phyloP scores from a whole-genome alignment of 2,113 vertebrate species.

The Mormyrus iriodes region DNA sequence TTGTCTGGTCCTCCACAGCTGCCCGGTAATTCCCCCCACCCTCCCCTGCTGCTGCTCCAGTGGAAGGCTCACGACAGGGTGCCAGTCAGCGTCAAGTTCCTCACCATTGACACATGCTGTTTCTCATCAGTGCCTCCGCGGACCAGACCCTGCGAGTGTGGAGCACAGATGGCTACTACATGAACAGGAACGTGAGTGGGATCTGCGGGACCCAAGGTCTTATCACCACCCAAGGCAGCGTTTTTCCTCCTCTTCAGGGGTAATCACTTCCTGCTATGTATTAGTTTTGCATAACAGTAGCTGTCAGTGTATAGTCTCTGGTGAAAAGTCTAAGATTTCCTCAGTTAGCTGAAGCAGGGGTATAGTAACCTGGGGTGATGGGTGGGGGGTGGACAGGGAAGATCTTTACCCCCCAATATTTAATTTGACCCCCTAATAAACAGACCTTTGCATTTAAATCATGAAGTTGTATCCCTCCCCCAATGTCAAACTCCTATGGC shows the following conservation, averaged over 20 bases:
- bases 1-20: constrained; percentile 16
- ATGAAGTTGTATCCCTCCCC: neutral
- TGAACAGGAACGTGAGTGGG: constrained; percentile 46
- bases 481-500: neutral
- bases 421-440: neutral
- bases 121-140: constrained; percentile 40
- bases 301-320: neutral
- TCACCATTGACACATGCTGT: constrained; percentile 31
- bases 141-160: constrained; percentile 48
- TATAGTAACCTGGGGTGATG: neutral
- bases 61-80: constrained; percentile 44
- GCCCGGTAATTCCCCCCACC: neutral
- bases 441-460: neutral
- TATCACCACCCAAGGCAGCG: constrained; percentile 35
- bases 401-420: neutral
- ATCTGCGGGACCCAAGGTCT: constrained; percentile 33
- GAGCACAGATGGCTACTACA: constrained; percentile 33
- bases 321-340: neutral
- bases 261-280: neutral
- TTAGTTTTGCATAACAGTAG: too few species aligned
- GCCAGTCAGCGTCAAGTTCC: constrained; percentile 35
- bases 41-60: constrained; percentile 35
- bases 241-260: constrained; percentile 29
- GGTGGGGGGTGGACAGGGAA: too few species aligned
- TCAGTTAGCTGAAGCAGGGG: neutral